These are phyloP conservation scores for Diplazon laetatorius DNA, from an alignment of 2,888 invertebrate genomes.

Conservation along the genomic window DNA sequence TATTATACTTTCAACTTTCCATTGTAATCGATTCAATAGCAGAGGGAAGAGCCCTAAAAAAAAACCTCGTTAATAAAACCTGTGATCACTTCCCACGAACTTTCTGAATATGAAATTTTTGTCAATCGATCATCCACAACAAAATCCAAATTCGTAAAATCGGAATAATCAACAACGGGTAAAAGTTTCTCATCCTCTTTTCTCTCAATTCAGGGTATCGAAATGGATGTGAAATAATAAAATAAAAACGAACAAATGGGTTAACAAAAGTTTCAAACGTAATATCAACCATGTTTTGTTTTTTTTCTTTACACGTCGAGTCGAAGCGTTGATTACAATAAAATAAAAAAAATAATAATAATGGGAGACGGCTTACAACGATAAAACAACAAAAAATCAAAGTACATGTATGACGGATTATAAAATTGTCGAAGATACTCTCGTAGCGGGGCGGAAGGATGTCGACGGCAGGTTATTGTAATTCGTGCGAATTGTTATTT, in stretches of 20 bases:
- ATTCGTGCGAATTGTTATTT: constrained; percentile 57
- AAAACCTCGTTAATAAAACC: too few species aligned
- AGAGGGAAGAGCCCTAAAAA: too few species aligned
- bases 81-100: too few species aligned
- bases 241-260: too few species aligned
- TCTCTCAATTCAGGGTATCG: background rate
- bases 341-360: constrained; percentile 46
- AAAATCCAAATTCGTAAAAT: background rate
- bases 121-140: too few species aligned
- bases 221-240: constrained; percentile 9
- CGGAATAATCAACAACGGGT: background rate
- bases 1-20: too few species aligned
- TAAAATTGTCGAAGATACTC: constrained; percentile 31
- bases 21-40: too few species aligned
- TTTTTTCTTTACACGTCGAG: constrained; percentile 26
- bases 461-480: constrained; percentile 49
- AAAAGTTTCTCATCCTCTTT: background rate
- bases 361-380: constrained; percentile 15
- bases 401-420: constrained; percentile 26
- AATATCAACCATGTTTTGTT: constrained; percentile 27
- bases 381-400: constrained; percentile 30
- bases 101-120: too few species aligned
- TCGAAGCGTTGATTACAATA: constrained; percentile 44
- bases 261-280: constrained; percentile 9
- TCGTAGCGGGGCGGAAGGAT: constrained; percentile 41